These are phyloP conservation scores for Chlamydotis undulata DNA, from an alignment of 2,113 vertebrate species.

Conservation along the genomic window DNA sequence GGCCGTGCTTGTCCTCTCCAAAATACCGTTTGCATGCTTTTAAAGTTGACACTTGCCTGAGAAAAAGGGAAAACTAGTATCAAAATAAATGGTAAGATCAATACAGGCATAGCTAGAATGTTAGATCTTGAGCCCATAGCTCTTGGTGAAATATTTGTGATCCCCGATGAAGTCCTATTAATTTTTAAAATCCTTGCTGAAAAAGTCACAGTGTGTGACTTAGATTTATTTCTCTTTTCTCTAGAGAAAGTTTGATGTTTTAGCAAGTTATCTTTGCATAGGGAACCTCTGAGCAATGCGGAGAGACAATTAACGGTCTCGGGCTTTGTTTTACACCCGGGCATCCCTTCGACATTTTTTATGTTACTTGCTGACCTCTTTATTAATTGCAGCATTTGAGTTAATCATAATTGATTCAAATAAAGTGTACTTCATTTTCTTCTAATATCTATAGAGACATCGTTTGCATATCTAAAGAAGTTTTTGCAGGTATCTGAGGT, in stretches of 20 bases:
- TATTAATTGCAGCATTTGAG: neutral
- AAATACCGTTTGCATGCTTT: neutral
- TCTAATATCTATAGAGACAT: neutral
- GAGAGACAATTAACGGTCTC: neutral
- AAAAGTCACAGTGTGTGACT: neutral
- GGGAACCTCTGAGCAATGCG: neutral
- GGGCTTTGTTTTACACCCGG: neutral
- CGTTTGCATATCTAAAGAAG: neutral
- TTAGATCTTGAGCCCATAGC: neutral
- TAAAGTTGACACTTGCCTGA: constrained; percentile 9
- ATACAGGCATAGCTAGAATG: neutral
- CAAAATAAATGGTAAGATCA: neutral
- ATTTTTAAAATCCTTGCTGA: neutral
- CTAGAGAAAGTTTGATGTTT: neutral
- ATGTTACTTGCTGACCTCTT: neutral
- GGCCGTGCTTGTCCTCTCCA: constrained; percentile 3
- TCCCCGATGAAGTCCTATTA: neutral
- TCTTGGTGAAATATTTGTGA: neutral
- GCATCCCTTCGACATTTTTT: neutral
- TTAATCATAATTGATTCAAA: neutral
- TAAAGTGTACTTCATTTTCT: neutral
- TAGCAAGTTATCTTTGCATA: neutral
- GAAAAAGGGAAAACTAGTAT: neutral
- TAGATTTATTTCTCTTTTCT: neutral
- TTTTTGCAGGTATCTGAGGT: neutral